A percentile compares a stretch with the other conserved stretches of the same genome.
Evolutionary conservation across 2,888 invertebrate species (phyloP).

Genomic region (Harpalus rubripes): DNA sequence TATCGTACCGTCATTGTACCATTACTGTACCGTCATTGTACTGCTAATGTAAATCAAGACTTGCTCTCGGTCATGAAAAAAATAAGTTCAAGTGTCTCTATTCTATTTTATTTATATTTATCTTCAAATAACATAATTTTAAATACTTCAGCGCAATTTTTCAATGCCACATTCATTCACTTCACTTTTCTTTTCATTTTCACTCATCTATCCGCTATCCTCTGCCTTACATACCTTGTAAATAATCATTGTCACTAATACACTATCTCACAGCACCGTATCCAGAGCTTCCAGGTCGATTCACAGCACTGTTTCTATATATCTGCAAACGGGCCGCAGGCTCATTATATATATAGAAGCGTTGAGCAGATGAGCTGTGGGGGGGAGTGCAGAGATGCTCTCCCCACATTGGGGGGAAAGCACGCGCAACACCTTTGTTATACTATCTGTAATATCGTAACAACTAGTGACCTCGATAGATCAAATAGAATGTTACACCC

Average conservation of each 20-base stretch:
- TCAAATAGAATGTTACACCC: slow-evolving; percentile 48
- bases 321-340: slow-evolving; percentile 10
- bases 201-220: background rate
- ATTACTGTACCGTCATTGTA: too few species aligned
- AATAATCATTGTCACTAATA: slow-evolving; percentile 55
- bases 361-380: slow-evolving; percentile 17
- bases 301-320: slow-evolving; percentile 54
- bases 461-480: slow-evolving; percentile 61
- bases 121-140: too few species aligned
- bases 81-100: too few species aligned
- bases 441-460: slow-evolving; percentile 65
- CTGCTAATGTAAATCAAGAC: too few species aligned
- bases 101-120: too few species aligned
- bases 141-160: too few species aligned
- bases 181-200: background rate
- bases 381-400: slow-evolving; percentile 2
- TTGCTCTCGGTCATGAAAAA: too few species aligned
- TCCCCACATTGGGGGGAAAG: slow-evolving; percentile 18
- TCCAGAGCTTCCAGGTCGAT: slow-evolving; percentile 24
- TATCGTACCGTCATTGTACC: too few species aligned
- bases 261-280: slow-evolving; percentile 50
- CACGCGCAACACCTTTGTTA: slow-evolving; percentile 61
- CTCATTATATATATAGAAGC: slow-evolving; percentile 58
- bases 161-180: too few species aligned
- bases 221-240: slow-evolving; percentile 52